Evolutionary conservation across 1,140 invertebrate species (phyloP).

Genomic region (Pogonomyrmex barbatus): DNA sequence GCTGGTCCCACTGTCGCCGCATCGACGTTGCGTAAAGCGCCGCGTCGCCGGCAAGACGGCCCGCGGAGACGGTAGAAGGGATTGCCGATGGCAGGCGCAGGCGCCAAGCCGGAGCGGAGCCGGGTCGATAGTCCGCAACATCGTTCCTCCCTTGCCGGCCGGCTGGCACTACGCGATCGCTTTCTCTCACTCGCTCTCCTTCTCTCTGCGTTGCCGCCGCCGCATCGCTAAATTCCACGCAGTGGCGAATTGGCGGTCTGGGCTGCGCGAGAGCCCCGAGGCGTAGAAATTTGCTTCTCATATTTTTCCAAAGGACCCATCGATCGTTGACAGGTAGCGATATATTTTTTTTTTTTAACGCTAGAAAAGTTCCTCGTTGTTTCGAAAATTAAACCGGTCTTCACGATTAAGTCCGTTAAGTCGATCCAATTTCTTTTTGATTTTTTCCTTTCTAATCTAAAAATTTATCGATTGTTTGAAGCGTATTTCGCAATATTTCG

Average conservation of each 20-base stretch:
- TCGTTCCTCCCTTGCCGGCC: slow-evolving; percentile 74
- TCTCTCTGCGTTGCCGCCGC: neutral
- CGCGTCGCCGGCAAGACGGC: slow-evolving; percentile 84
- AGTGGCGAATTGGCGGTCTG: neutral
- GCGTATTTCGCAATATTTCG: neutral
- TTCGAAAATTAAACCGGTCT: neutral
- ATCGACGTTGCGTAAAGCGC: slow-evolving; percentile 82
- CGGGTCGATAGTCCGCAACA: slow-evolving; percentile 85
- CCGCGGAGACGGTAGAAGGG: slow-evolving; percentile 78
- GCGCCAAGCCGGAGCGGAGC: slow-evolving; percentile 69
- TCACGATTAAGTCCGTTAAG: neutral
- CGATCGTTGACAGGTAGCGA: neutral
- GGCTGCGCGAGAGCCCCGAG: neutral
- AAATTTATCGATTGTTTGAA: neutral
- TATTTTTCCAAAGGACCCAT: neutral
- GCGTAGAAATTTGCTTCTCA: neutral
- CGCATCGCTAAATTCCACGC: slow-evolving; percentile 21
- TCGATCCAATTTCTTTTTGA: neutral
- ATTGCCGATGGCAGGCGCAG: slow-evolving; percentile 75
- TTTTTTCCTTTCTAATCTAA: neutral
- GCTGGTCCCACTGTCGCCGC: slow-evolving; percentile 77
- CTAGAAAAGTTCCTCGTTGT: neutral
- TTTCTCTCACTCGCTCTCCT: neutral
- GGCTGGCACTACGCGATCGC: slow-evolving; percentile 12
- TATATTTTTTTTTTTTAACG: neutral